Base-by-base conservation (phyloP, 2,888 invertebrate genomes). In the Theretra japonica region DNA sequence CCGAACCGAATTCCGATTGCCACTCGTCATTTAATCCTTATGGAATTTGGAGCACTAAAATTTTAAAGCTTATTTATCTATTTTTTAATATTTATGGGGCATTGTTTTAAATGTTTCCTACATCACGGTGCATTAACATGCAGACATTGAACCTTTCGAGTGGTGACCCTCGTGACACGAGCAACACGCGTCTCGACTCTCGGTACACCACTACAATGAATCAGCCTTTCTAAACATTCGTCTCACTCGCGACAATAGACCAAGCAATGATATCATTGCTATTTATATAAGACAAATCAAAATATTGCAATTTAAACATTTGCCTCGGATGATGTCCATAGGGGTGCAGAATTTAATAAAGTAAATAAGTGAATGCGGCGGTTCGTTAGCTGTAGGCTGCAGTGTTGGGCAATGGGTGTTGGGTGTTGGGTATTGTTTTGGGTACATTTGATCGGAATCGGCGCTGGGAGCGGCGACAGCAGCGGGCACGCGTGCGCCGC, bases 121-220 rank as follows among this genome's bases (percentile, higher is more conserved):
- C 85, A 83, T 85, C 83, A 85, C 83, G 85, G 87, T 84, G 83
- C 86, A 83, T 89, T 88, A 86, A 85, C 83, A 79, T 79, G 81
- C 79, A 90, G 87, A 89, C 91, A 88, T 87, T 92, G 90, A 90
- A 91, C 92, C 85, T 90, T 86, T 78, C 80, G 65, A 80, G 83
- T 83, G 83, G 85, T 89, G 91, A 91, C 90, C 89, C 83, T 82
- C 82, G 81, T 84, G 86, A 86, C 88, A 87, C 82, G 81, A 80
- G 83, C 81, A 76, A 81, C 79, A 81, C 82, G 75, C 75, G 78
- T 74, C 81, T 79, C 82, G 75, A 75, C 77, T 74, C 81, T 79
- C 78, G 76, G 80, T 82, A 82, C 79, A 80, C 81, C 81, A 79
- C 80, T 82, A 80, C 80, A 83, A 88, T 90, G 90, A 90, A 86